Conservation (phyloP, 92 coral and sea anemone species). For the Hydrozoanthus gracilis region DNA sequence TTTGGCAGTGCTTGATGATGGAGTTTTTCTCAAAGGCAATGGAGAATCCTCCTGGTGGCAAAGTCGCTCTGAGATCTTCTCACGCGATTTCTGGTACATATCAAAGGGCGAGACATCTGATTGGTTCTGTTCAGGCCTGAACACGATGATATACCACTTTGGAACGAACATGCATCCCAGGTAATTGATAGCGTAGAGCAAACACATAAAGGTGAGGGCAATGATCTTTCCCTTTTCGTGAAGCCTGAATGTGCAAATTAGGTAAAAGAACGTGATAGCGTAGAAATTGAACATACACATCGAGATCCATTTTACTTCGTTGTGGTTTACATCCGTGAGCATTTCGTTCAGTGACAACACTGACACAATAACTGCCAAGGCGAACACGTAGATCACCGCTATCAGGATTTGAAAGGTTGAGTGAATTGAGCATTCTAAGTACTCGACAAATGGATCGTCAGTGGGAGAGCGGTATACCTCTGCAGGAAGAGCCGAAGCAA, state of each 20-base stretch:
- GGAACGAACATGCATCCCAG: conserved; percentile 85
- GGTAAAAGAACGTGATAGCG: conserved; percentile 81
- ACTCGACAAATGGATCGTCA: conserved; percentile 76
- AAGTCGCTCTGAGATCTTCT: conserved; percentile 79
- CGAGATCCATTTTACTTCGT: conserved; percentile 94
- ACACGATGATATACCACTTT: conserved; percentile 89
- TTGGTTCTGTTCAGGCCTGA: conserved; percentile 90
- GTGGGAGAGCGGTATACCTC: conserved; percentile 69
- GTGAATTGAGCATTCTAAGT: conserved; percentile 92
- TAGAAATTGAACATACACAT: conserved; percentile 83
- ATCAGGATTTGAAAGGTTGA: conserved; percentile 79
- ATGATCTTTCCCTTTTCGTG: conserved; percentile 82
- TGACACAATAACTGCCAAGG: conserved; percentile 74
- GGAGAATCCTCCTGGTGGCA: conserved; percentile 78
- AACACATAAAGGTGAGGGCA: conserved; percentile 76
- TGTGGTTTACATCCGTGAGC: conserved; percentile 74
- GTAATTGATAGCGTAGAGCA: conserved; percentile 75
- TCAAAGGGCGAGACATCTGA: conserved; percentile 89
- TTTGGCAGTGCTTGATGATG: conserved; percentile 19
- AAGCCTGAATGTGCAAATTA: conserved; percentile 75
- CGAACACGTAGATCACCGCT: conserved; percentile 74
- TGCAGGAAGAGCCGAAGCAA: conserved; percentile 68
- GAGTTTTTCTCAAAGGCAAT: conserved; percentile 38
- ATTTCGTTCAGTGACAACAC: conserved; percentile 82
- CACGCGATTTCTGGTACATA: conserved; percentile 83